Evolutionary conservation across 2,113 vertebrate species (phyloP).

Genomic region (Oreochromis aureus): DNA sequence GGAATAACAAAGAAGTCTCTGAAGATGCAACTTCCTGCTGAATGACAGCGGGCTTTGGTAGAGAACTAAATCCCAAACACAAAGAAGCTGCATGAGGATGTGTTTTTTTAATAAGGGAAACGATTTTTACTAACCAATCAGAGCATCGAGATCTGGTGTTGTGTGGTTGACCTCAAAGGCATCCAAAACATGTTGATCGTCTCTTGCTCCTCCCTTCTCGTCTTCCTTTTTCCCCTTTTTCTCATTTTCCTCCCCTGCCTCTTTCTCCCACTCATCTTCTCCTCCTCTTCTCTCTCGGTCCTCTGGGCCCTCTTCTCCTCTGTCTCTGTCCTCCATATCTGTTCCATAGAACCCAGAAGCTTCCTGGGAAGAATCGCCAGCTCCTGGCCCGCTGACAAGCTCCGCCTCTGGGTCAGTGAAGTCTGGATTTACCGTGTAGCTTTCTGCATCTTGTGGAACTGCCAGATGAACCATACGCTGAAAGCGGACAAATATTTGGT

Average conservation of each 20-base stretch:
- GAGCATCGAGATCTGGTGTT: conserved; percentile 34
- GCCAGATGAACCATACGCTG: conserved; percentile 55
- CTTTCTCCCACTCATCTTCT: conserved; percentile 39
- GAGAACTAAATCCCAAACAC: not conserved
- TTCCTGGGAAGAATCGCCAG: conserved; percentile 73
- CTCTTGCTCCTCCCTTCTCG: not conserved
- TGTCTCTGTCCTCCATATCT: conserved; percentile 79
- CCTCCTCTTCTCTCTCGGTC: conserved; percentile 36
- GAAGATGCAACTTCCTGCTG: not conserved
- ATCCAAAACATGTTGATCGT: not conserved
- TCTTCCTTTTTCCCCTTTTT: not conserved
- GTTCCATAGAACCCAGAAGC: conserved; percentile 83
- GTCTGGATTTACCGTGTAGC: conserved; percentile 18
- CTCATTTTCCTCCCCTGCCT: not conserved
- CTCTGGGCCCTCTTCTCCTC: conserved; percentile 54
- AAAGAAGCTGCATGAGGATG: not conserved
- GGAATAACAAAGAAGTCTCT: not conserved
- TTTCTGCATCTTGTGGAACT: not conserved
- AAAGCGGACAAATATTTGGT: not conserved
- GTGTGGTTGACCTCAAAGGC: conserved; percentile 20
- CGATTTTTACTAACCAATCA: conserved; percentile 36
- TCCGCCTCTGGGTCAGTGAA: conserved; percentile 21
- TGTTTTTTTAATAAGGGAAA: not conserved
- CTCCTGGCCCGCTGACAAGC: conserved; percentile 24
- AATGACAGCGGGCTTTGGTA: too few relatives aligned